phyloP scores from a whole-genome alignment of 2,797 vertebrate genomes.

The Periparus ater region DNA sequence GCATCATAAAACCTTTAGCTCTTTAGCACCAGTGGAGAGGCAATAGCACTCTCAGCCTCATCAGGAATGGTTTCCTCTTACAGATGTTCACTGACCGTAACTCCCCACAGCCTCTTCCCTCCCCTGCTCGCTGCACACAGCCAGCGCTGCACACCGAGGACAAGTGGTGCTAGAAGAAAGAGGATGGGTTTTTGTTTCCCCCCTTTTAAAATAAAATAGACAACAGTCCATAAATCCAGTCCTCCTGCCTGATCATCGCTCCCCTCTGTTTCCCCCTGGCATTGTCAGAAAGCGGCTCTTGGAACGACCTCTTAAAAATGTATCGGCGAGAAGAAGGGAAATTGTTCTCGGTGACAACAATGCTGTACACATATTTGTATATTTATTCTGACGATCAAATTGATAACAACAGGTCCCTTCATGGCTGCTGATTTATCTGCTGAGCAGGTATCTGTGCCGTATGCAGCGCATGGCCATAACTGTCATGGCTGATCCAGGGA shows the following conservation, averaged over 20 bases:
- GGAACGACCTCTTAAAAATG: slow-evolving; percentile 32
- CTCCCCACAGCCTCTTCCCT: not conserved
- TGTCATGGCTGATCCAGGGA: slow-evolving; percentile 73
- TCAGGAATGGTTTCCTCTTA: slow-evolving; percentile 15
- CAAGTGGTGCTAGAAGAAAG: not conserved
- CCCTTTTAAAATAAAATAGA: not conserved
- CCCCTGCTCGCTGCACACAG: not conserved
- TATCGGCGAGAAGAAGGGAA: slow-evolving; percentile 33
- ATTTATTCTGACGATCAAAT: slow-evolving; percentile 70
- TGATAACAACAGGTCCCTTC: slow-evolving; percentile 74
- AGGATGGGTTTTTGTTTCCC: not conserved
- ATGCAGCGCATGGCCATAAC: slow-evolving; percentile 54
- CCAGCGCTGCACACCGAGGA: not conserved
- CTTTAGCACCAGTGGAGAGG: slow-evolving; percentile 30
- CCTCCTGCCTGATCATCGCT: slow-evolving; percentile 8
- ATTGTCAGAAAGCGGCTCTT: slow-evolving; percentile 25
- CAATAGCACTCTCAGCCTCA: not conserved
- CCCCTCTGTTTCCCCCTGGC: slow-evolving; percentile 2
- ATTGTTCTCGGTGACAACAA: slow-evolving; percentile 22
- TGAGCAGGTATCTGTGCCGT: slow-evolving; percentile 49
- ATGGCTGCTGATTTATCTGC: slow-evolving; percentile 74
- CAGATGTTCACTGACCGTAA: not conserved
- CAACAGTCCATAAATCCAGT: slow-evolving; percentile 39
- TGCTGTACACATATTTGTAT: slow-evolving; percentile 37
- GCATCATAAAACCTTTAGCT: slow-evolving; percentile 47